phyloP scores from a whole-genome alignment of 2,113 vertebrate species.

The Leptobrachium leishanense region DNA sequence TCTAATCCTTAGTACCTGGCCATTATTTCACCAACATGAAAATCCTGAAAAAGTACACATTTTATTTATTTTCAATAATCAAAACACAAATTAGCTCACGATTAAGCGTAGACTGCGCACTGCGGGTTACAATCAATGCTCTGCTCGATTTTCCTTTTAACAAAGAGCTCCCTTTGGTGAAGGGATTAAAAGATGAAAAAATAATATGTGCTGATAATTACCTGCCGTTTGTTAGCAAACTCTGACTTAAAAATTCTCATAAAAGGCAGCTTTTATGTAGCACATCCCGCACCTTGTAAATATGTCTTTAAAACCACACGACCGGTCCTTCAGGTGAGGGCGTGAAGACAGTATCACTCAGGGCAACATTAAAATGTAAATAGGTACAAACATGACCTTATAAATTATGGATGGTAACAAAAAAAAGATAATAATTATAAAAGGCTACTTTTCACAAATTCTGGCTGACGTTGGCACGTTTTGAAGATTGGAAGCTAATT shows the following conservation, averaged over 20 bases:
- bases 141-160: too few relatives aligned
- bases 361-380: slow-evolving; percentile 44
- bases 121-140: too few relatives aligned
- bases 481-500: slow-evolving; percentile 3
- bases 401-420: slow-evolving; percentile 37
- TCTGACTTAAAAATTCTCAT: neutral
- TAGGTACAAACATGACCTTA: slow-evolving; percentile 37
- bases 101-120: too few relatives aligned
- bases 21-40: too few relatives aligned
- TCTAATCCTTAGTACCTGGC: too few relatives aligned
- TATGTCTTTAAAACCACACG: neutral
- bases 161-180: too few relatives aligned
- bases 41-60: too few relatives aligned
- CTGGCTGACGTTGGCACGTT: slow-evolving; percentile 20
- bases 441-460: neutral
- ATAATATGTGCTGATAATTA: neutral
- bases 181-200: neutral
- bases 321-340: slow-evolving; percentile 20
- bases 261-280: too few relatives aligned
- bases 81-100: too few relatives aligned
- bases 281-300: neutral
- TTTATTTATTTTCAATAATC: too few relatives aligned
- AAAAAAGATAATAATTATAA: neutral
- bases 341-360: slow-evolving; percentile 39
- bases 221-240: neutral